Conservation (phyloP, 2,113 vertebrate species). For the Canis aureus region DNA sequence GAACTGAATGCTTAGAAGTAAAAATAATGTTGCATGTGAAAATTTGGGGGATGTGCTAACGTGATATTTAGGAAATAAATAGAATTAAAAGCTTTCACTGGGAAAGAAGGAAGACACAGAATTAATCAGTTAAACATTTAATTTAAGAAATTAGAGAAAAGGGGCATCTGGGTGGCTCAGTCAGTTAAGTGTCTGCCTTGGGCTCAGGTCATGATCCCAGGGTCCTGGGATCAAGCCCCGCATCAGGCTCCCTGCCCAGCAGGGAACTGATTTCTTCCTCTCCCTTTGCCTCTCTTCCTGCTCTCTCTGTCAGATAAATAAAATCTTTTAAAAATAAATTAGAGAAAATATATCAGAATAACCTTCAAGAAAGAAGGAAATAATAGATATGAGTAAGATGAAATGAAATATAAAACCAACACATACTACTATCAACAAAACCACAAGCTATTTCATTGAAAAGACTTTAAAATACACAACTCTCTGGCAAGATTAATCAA, state of each 20-base stretch:
- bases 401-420: conserved; percentile 50
- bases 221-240: neutral
- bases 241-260: neutral
- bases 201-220: neutral
- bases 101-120: conserved; percentile 7
- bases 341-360: neutral
- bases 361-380: neutral
- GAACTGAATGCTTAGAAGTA: neutral
- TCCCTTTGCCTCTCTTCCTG: neutral
- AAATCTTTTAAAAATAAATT: neutral
- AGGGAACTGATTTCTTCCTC: neutral
- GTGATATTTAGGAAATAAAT: conserved; percentile 18
- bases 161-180: neutral
- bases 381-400: neutral
- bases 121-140: neutral
- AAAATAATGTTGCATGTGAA: neutral
- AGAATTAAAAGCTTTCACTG: neutral
- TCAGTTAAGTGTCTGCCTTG: neutral
- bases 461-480: neutral
- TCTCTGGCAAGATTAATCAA: neutral
- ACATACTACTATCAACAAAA: conserved; percentile 6
- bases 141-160: conserved; percentile 19
- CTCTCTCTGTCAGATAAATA: neutral
- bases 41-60: neutral
- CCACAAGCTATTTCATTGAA: conserved; percentile 29